Conservation (phyloP, 2,888 invertebrate species). For the Chrysopilus asiliformis region DNA sequence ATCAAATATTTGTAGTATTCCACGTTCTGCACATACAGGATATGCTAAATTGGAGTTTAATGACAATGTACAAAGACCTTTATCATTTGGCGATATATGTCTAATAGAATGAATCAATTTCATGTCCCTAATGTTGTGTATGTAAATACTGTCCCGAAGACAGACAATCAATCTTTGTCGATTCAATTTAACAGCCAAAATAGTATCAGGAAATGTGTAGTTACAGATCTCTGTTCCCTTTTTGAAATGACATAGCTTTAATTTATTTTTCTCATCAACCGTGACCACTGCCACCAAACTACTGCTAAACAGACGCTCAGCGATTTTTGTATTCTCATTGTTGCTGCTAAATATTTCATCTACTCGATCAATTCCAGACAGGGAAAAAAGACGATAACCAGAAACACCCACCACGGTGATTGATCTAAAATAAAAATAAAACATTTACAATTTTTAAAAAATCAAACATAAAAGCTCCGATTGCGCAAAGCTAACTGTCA, state of each 20-base stretch:
- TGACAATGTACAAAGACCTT: constrained; percentile 32
- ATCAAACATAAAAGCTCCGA: too few species aligned
- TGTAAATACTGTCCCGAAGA: constrained; percentile 31
- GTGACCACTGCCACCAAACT: constrained; percentile 34
- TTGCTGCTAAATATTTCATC: constrained; percentile 35
- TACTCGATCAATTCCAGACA: constrained; percentile 28
- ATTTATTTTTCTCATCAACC: constrained; percentile 30
- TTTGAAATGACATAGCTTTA: constrained; percentile 35
- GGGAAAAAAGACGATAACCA: constrained; percentile 31
- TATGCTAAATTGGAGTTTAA: constrained; percentile 33
- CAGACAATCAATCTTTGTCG: constrained; percentile 31
- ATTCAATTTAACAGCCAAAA: constrained; percentile 33
- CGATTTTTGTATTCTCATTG: constrained; percentile 29
- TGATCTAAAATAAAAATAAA: too few species aligned
- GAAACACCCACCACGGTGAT: constrained; percentile 27
- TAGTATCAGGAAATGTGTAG: constrained; percentile 33
- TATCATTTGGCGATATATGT: constrained; percentile 29
- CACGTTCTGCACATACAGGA: constrained; percentile 24
- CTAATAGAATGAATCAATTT: constrained; percentile 33
- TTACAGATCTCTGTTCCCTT: constrained; percentile 36
- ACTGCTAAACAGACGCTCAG: constrained; percentile 33
- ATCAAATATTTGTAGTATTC: constrained; percentile 33
- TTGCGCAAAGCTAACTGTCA: too few species aligned
- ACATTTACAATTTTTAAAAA: too few species aligned
- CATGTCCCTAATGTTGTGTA: constrained; percentile 36